A percentile compares a stretch with the other conserved stretches of the same genome.
Evolutionary conservation across 2,888 invertebrate genomes (phyloP).

Genomic region (Athalia cordata): DNA sequence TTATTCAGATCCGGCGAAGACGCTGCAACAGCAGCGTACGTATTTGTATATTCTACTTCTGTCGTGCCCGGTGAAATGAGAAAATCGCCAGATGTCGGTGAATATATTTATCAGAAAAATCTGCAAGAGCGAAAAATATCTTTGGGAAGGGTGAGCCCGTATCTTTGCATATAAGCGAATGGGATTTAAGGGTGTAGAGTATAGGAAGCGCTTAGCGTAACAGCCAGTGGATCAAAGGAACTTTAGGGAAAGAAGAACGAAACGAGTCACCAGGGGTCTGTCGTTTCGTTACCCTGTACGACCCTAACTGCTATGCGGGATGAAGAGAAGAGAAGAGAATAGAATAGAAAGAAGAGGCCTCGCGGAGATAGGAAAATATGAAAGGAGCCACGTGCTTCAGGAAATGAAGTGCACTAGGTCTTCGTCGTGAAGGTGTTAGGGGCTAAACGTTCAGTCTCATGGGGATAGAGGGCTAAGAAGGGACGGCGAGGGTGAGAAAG

Average conservation of each 20-base stretch:
- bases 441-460: conserved; percentile 28
- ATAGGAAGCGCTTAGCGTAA: not conserved
- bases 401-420: conserved; percentile 32
- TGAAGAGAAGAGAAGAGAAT: not conserved
- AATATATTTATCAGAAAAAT: not conserved
- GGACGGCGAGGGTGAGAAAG: too few relatives aligned
- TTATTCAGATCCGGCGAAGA: conserved; percentile 62
- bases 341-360: conserved; percentile 40
- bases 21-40: conserved; percentile 34
- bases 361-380: conserved; percentile 20
- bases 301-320: not conserved
- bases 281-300: not conserved
- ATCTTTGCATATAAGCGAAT: not conserved
- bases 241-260: not conserved
- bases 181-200: not conserved
- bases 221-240: conserved; percentile 21
- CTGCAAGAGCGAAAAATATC: not conserved
- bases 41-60: too few relatives aligned
- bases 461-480: not conserved
- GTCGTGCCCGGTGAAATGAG: conserved; percentile 2
- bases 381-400: conserved; percentile 33
- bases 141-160: not conserved
- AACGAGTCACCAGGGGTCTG: conserved; percentile 25
- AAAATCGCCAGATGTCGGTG: conserved; percentile 14
- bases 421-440: conserved; percentile 22